A percentile compares a stretch with the other conserved stretches of the same genome.
Conservation (phyloP, 2,797 vertebrate genomes). For the Hydrocynus forskahlii region DNA sequence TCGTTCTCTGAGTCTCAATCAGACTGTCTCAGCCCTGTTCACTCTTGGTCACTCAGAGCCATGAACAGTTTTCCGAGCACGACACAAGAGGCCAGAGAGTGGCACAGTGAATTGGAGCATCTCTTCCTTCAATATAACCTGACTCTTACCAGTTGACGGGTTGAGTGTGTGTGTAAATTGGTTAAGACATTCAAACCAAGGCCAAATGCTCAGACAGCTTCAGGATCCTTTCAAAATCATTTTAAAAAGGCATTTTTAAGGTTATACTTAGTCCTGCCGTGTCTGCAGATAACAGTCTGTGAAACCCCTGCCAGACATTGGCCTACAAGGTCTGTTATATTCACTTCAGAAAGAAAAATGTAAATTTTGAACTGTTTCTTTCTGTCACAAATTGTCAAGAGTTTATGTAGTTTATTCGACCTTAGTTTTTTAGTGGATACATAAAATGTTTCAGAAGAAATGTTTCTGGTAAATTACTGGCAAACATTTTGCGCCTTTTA, state of each 20-base stretch:
- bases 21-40: background rate
- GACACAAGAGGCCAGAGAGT: constrained; percentile 35
- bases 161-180: constrained; percentile 47
- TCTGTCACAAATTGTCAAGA: background rate
- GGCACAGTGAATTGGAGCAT: constrained; percentile 28
- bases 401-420: background rate
- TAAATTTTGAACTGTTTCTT: background rate
- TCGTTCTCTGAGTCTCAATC: background rate
- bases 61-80: constrained; percentile 38
- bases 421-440: too few relatives aligned
- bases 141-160: constrained; percentile 37
- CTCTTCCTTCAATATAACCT: constrained; percentile 25
- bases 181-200: constrained; percentile 41
- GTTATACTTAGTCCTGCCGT: background rate
- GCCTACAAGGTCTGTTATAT: background rate
- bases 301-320: background rate
- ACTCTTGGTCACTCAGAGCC: constrained; percentile 14
- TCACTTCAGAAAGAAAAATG: background rate
- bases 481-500: too few relatives aligned
- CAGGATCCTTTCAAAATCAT: constrained; percentile 18
- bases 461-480: too few relatives aligned
- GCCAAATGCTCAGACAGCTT: constrained; percentile 33
- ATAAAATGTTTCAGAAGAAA: too few relatives aligned
- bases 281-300: background rate
- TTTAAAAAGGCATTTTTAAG: background rate